Percentiles rank a stretch among this genome's conserved stretches.
Evolutionary conservation across 1,140 invertebrate species (phyloP).

Genomic region (Olivierus martensii): DNA sequence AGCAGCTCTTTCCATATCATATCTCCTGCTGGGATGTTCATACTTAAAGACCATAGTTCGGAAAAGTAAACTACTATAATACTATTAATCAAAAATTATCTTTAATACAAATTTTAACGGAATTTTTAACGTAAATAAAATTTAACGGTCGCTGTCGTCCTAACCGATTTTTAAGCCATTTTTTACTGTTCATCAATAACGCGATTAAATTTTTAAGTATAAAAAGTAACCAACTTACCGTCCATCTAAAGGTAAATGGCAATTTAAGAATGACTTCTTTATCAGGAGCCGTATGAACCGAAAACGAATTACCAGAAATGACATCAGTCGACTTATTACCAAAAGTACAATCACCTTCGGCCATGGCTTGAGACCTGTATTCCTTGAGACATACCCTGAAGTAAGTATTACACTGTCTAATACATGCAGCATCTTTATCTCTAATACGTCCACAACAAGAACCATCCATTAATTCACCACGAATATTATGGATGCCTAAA

Average conservation of each 20-base stretch:
- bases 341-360: conserved; percentile 71
- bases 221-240: conserved; percentile 46
- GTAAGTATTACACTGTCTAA: conserved; percentile 57
- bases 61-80: too few relatives aligned
- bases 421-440: conserved; percentile 25
- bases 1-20: too few relatives aligned
- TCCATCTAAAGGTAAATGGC: conserved; percentile 79
- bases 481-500: conserved; percentile 71
- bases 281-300: conserved; percentile 52
- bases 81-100: too few relatives aligned
- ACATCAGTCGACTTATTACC: conserved; percentile 71
- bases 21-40: too few relatives aligned
- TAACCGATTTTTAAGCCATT: too few relatives aligned
- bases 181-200: too few relatives aligned
- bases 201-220: conserved; percentile 7
- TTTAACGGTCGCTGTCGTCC: too few relatives aligned
- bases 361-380: conserved; percentile 69
- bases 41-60: too few relatives aligned
- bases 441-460: conserved; percentile 55
- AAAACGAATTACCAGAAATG: conserved; percentile 74
- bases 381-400: conserved; percentile 82
- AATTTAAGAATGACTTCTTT: conserved; percentile 54
- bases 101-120: too few relatives aligned
- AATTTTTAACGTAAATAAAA: too few relatives aligned
- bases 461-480: conserved; percentile 60